These are phyloP conservation scores for Podarcis cretensis DNA, from an alignment of 2,113 vertebrate genomes.

Conservation along the genomic window DNA sequence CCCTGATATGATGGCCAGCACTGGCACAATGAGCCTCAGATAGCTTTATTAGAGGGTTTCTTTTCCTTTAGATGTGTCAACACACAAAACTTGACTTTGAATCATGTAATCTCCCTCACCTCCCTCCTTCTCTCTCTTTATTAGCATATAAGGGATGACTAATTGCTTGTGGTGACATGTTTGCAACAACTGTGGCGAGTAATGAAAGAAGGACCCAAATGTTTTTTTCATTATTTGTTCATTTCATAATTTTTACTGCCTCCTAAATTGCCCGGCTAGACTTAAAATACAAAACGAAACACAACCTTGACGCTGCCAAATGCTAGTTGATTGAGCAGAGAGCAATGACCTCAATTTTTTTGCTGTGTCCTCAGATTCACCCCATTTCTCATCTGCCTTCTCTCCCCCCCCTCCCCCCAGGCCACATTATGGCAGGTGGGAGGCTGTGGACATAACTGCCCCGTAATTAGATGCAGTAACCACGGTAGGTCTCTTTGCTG, in stretches of 20 bases:
- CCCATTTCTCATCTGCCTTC: conserved; percentile 53
- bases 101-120: no score
- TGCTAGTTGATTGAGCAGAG: conserved; percentile 54
- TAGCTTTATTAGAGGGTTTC: no score
- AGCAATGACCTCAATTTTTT: conserved; percentile 66
- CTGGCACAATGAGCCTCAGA: no score
- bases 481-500: conserved; percentile 20
- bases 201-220: not conserved
- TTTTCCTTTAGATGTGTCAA: no score
- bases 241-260: conserved; percentile 60
- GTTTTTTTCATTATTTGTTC: conserved; percentile 65
- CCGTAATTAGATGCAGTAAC: conserved; percentile 42
- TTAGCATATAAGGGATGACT: no score
- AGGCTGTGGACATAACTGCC: conserved; percentile 48
- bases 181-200: no score
- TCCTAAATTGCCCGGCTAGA: conserved; percentile 67
- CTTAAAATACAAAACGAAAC: conserved; percentile 57
- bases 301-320: conserved; percentile 55
- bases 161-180: no score
- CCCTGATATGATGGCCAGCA: no score
- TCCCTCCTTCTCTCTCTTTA: no score
- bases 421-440: conserved; percentile 39
- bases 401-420: conserved; percentile 23
- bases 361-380: conserved; percentile 69
- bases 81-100: no score